A percentile compares a stretch with the other conserved stretches of the same genome.
phyloP scores from a whole-genome alignment of 2,888 invertebrate genomes.

The Anoplius nigerrimus region DNA sequence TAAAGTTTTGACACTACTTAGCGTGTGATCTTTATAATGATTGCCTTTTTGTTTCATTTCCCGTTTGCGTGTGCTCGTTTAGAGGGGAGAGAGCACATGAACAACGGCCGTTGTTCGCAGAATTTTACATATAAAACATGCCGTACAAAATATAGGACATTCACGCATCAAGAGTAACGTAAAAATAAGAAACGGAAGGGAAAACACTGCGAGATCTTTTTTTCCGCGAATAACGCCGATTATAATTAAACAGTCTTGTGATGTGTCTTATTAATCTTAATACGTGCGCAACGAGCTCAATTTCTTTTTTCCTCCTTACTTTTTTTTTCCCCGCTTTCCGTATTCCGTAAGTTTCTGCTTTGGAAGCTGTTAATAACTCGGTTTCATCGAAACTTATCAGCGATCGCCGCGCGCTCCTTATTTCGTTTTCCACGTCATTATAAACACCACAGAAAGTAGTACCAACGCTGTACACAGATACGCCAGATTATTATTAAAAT shows the following conservation, averaged over 20 bases:
- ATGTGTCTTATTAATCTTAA: slow-evolving; percentile 49
- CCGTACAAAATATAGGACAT: slow-evolving; percentile 50
- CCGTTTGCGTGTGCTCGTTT: slow-evolving; percentile 10
- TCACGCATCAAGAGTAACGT: slow-evolving; percentile 46
- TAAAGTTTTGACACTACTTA: slow-evolving; percentile 43
- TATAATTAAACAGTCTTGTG: slow-evolving; percentile 70
- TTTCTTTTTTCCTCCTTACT: background rate
- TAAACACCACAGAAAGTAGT: slow-evolving; percentile 43
- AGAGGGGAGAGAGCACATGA: background rate
- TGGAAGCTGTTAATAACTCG: too few relatives aligned
- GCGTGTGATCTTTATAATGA: slow-evolving; percentile 45
- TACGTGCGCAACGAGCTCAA: slow-evolving; percentile 4
- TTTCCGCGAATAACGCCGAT: slow-evolving; percentile 61
- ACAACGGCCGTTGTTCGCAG: slow-evolving; percentile 27
- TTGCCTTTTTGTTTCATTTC: slow-evolving; percentile 31
- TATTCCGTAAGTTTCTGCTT: too few relatives aligned
- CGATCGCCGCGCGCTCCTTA: background rate
- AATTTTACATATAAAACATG: slow-evolving; percentile 36
- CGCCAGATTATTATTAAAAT: slow-evolving; percentile 1
- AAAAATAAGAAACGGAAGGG: slow-evolving; percentile 36
- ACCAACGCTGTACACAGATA: slow-evolving; percentile 31
- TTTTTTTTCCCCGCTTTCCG: too few relatives aligned
- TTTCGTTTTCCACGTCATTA: slow-evolving; percentile 17
- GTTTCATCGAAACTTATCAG: background rate
- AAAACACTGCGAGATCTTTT: slow-evolving; percentile 47